Evolutionary conservation across 2,888 invertebrate genomes (phyloP).

Genomic region (Apodemia duryi): DNA sequence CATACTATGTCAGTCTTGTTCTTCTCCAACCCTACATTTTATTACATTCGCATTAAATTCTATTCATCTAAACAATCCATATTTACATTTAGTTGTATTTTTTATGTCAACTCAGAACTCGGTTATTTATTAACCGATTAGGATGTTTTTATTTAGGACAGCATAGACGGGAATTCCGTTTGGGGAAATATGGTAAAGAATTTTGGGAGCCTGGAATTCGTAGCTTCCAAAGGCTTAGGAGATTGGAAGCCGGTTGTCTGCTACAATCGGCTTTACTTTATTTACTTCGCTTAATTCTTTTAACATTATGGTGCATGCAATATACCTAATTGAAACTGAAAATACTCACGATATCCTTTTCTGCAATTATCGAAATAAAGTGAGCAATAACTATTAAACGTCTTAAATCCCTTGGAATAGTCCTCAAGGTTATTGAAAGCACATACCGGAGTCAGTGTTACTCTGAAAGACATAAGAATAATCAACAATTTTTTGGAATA

Average conservation of each 20-base stretch:
- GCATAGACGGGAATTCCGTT: too few species aligned
- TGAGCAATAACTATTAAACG: conserved; percentile 34
- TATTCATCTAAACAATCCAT: too few species aligned
- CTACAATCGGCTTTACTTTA: not conserved
- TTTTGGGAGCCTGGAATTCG: too few species aligned
- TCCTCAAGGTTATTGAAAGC: conserved; percentile 20
- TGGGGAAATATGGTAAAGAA: too few species aligned
- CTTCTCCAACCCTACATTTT: not conserved
- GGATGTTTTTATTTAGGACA: too few species aligned
- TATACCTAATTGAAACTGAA: not conserved
- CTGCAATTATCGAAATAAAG: conserved; percentile 37
- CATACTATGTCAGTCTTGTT: not conserved
- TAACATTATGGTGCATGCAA: too few species aligned
- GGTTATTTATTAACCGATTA: too few species aligned
- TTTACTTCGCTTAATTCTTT: too few species aligned
- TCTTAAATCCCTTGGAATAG: not conserved
- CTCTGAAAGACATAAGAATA: conserved; percentile 27
- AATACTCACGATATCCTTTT: conserved; percentile 34
- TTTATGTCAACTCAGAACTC: too few species aligned
- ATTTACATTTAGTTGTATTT: too few species aligned
- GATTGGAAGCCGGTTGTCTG: not conserved
- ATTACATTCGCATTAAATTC: too few species aligned
- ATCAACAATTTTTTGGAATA: too few species aligned
- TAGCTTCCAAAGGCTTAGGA: not conserved
- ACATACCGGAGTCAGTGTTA: conserved; percentile 30